Percentiles rank a stretch among this genome's conserved stretches.
phyloP scores from a whole-genome alignment of 2,888 invertebrate genomes.

The Timandra comae region DNA sequence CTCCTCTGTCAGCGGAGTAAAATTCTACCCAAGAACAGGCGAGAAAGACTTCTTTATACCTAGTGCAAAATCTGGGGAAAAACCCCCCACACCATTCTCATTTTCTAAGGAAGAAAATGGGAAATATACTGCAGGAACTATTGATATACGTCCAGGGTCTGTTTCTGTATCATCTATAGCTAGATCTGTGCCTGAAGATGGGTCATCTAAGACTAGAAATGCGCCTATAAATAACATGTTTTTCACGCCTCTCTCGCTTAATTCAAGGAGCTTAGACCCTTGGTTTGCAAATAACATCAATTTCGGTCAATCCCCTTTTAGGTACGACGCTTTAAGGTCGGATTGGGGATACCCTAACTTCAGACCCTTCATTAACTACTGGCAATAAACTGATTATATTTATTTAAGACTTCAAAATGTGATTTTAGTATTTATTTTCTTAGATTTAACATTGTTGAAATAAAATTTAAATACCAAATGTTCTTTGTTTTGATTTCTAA shows the following conservation, averaged over 20 bases:
- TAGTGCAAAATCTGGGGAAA: slow-evolving; percentile 15
- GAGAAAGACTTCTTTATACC: slow-evolving; percentile 11
- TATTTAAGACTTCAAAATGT: too few species aligned
- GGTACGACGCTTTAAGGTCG: slow-evolving; percentile 24
- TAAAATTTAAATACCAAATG: too few species aligned
- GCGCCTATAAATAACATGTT: slow-evolving; percentile 11
- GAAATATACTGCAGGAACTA: slow-evolving; percentile 35
- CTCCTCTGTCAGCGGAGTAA: slow-evolving; percentile 42
- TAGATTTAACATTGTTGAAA: too few species aligned
- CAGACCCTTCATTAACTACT: slow-evolving; percentile 38
- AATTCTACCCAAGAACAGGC: slow-evolving; percentile 34
- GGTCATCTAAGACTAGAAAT: slow-evolving; percentile 12
- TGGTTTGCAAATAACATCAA: slow-evolving; percentile 27
- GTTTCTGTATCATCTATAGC: slow-evolving; percentile 43
- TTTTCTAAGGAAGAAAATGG: slow-evolving; percentile 38
- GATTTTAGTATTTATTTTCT: too few species aligned
- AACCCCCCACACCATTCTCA: slow-evolving; percentile 29
- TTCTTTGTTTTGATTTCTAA: too few species aligned
- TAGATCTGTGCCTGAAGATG: slow-evolving; percentile 28
- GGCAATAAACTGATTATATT: too few species aligned
- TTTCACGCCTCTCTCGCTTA: slow-evolving; percentile 18
- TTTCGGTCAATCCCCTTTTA: slow-evolving; percentile 13
- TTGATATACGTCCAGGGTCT: slow-evolving; percentile 43
- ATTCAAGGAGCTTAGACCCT: slow-evolving; percentile 26
- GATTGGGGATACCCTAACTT: slow-evolving; percentile 40